Percentiles rank a stretch among this genome's conserved stretches.
Conservation (phyloP, 1,140 invertebrate species). For the Lerema accius region DNA sequence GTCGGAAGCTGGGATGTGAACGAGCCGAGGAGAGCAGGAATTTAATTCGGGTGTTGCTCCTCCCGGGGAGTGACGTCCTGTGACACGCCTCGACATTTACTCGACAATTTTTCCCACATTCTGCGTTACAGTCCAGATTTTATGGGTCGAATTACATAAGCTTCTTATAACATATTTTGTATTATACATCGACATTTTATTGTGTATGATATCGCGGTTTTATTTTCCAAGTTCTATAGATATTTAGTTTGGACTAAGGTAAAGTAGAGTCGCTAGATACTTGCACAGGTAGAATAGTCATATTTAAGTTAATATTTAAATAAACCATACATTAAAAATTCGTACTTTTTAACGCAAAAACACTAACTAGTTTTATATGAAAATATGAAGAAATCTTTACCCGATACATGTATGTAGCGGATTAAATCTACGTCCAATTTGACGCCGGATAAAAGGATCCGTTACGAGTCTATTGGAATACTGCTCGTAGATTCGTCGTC, state of each 20-base stretch:
- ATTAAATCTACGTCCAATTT: constrained; percentile 74
- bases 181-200: no score
- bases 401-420: constrained; percentile 41
- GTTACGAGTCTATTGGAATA: constrained; percentile 69
- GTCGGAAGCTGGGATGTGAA: constrained; percentile 38
- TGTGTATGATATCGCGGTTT: no score
- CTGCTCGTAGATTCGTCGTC: constrained; percentile 62
- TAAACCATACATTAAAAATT: neutral
- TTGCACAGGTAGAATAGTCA: no score
- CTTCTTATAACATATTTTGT: no score
- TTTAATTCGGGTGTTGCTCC: constrained; percentile 68
- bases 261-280: no score
- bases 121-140: constrained; percentile 46
- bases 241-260: no score
- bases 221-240: no score
- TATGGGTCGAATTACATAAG: constrained; percentile 16
- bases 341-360: neutral
- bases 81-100: constrained; percentile 52
- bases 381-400: constrained; percentile 37
- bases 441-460: constrained; percentile 71
- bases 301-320: neutral
- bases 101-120: constrained; percentile 53
- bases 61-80: constrained; percentile 54
- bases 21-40: constrained; percentile 54
- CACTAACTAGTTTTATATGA: neutral